Percentiles rank a stretch among this genome's conserved stretches.
These are phyloP conservation scores for Mystacornis crossleyi DNA, from an alignment of 2,113 vertebrate species.

Conservation along the genomic window DNA sequence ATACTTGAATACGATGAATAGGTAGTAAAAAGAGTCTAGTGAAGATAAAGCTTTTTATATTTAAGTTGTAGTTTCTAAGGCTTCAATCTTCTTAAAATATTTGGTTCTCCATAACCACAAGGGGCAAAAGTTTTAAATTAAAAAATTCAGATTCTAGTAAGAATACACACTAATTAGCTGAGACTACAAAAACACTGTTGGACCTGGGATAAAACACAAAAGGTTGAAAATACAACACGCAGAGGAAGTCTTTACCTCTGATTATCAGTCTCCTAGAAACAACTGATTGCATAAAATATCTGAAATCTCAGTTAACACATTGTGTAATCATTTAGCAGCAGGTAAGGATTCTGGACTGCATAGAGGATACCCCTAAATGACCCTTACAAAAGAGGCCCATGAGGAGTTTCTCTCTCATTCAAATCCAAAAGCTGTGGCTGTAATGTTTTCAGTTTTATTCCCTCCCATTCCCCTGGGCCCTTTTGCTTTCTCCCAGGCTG, in stretches of 20 bases:
- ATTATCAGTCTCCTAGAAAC: background rate
- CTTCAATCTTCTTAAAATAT: background rate
- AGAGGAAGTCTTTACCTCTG: background rate
- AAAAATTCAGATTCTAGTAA: background rate
- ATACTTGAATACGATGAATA: background rate
- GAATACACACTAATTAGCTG: background rate
- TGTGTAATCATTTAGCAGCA: background rate
- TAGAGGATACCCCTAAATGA: background rate
- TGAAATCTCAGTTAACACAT: background rate
- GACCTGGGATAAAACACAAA: background rate
- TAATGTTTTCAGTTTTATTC: background rate
- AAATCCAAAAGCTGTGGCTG: background rate
- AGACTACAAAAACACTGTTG: background rate
- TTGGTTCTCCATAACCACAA: background rate
- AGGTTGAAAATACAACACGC: background rate
- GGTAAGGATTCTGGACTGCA: background rate
- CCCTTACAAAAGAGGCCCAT: background rate
- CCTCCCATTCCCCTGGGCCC: background rate
- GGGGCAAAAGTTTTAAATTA: background rate
- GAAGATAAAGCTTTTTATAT: background rate
- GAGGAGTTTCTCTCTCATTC: background rate
- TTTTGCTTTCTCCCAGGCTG: background rate
- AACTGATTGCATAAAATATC: background rate
- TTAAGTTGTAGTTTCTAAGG: background rate
- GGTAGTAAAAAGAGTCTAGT: background rate